These are phyloP conservation scores for Chrysemys picta DNA, from an alignment of 2,113 vertebrate species.

Conservation along the genomic window DNA sequence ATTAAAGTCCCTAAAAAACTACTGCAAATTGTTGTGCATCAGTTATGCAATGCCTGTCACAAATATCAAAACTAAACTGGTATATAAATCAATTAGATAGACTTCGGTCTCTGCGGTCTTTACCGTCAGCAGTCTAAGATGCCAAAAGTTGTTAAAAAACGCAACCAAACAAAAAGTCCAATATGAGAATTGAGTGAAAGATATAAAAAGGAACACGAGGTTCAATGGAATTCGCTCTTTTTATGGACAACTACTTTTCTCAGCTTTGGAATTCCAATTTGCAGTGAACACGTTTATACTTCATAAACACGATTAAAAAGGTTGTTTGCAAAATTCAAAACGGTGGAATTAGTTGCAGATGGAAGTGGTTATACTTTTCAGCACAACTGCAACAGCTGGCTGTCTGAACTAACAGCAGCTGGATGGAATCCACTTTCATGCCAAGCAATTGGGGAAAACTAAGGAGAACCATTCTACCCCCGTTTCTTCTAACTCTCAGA, in stretches of 20 bases:
- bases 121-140: not conserved
- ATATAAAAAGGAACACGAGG: not conserved
- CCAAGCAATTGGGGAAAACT: slow-evolving; percentile 22
- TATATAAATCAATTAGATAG: not conserved
- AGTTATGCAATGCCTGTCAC: not conserved
- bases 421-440: slow-evolving; percentile 39
- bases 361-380: slow-evolving; percentile 15
- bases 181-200: not conserved
- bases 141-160: not conserved
- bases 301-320: slow-evolving; percentile 65
- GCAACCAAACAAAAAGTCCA: not conserved
- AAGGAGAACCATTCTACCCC: not conserved
- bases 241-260: slow-evolving; percentile 30
- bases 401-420: slow-evolving; percentile 52
- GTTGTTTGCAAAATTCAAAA: slow-evolving; percentile 57
- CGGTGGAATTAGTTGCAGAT: slow-evolving; percentile 49
- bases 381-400: slow-evolving; percentile 61
- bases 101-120: not conserved
- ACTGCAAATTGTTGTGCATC: not conserved
- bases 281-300: slow-evolving; percentile 17
- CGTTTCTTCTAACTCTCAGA: not conserved
- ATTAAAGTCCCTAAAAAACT: not conserved
- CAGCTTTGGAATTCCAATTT: slow-evolving; percentile 47
- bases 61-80: not conserved
- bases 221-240: slow-evolving; percentile 8